Base-by-base conservation (phyloP, 2,797 vertebrate species). In the Myripristis murdjan region DNA sequence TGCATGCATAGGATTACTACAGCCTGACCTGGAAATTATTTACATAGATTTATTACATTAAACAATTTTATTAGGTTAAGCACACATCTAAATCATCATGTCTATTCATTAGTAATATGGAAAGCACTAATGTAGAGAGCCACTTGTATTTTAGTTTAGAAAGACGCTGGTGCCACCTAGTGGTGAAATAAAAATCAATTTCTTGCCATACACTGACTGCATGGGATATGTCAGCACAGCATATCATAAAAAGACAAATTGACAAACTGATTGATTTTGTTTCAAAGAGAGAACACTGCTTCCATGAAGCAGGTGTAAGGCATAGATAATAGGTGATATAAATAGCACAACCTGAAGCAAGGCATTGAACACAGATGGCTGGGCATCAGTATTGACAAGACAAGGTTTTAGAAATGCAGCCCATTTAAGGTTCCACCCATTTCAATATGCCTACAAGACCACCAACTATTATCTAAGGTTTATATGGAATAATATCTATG, bases 301-400 rank as follows among this genome's bases (percentile, higher is more conserved):
- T 60, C 52, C 56, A 69, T 46, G 41, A 78, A 31, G 20, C n/a
- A 5, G 35, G 62, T 79, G 79, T 73, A 79, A 64, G 79, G 79
- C 70, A 64, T 64, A 73, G 74, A 86, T 82, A 86, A 81, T 77
- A 64, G 75, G 59, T 77, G 82, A 63, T 79, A 85, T 83, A 87
- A 88, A 90, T 75, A 78, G 84, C 84, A 84, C 82, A 77, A 80
- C 82, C 76, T 70, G 67, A 65, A 59, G 81, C 28, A 71, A 61
- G 74, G 61, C 64, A 75, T 59, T 51, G 57, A 81, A 88, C 89
- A 92, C 89, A 93, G 90, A 92, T 92, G 91, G 91, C 67, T 59
- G 57, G 6, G 65, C 23, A 65, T 55, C 49, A 70, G 62, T 91
- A 93, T 92, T 80, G 90, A 73, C 63, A 31, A 33, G 28, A 86